These are phyloP conservation scores for Lasaia peninsularis DNA, from an alignment of 1,140 invertebrate species.

Conservation along the genomic window DNA sequence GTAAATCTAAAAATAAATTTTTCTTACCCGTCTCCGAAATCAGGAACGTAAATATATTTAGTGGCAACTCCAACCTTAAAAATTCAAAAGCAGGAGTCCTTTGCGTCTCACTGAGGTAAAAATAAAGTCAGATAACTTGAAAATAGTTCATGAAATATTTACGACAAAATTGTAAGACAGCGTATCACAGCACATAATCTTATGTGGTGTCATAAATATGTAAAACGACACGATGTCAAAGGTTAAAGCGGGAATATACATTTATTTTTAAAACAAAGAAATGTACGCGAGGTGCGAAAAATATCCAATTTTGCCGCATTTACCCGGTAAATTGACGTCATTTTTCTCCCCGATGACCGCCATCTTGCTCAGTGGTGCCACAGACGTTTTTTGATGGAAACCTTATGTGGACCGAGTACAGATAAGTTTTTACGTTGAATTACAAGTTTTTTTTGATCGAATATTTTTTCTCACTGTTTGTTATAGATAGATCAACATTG, in stretches of 20 bases:
- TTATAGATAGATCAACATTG: too few species aligned
- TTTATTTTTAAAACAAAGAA: conserved; percentile 8
- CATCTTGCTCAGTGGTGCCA: conserved; percentile 37
- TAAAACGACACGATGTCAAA: conserved; percentile 5
- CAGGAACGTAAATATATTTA: not conserved
- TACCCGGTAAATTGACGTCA: conserved; percentile 62
- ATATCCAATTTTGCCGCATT: conserved; percentile 65
- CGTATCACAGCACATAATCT: conserved; percentile 11
- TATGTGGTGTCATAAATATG: conserved; percentile 2
- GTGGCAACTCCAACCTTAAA: too few species aligned
- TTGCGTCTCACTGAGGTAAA: not conserved
- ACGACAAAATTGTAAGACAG: conserved; percentile 4
- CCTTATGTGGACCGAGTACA: not conserved
- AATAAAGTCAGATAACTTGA: not conserved
- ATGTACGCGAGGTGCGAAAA: conserved; percentile 41
- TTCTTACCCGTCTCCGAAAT: too few species aligned
- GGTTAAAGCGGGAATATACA: conserved; percentile 7
- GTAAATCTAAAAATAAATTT: too few species aligned
- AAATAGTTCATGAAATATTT: conserved; percentile 9
- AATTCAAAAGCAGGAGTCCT: not conserved
- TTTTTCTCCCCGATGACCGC: conserved; percentile 55
- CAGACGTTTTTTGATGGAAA: conserved; percentile 9
- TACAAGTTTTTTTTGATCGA: not conserved
- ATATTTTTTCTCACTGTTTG: not conserved
- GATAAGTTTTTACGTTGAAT: conserved; percentile 1